These are phyloP conservation scores for Platichthys stellatus DNA, from an alignment of 2,113 vertebrate species.

Conservation along the genomic window DNA sequence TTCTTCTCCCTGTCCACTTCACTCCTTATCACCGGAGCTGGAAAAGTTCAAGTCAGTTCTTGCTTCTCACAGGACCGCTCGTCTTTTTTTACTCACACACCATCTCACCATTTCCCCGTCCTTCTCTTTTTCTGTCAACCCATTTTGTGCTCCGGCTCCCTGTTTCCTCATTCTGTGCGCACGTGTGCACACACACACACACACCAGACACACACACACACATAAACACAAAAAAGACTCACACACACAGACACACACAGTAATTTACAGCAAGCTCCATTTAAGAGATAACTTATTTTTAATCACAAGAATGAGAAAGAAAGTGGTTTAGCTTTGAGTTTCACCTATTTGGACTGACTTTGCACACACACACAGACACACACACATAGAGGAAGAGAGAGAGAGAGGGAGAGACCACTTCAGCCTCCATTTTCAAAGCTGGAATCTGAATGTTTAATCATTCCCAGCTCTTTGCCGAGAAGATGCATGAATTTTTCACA, in stretches of 20 bases:
- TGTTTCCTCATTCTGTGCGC: conserved; percentile 13
- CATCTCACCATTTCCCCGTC: conserved; percentile 1
- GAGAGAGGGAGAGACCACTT: conserved; percentile 35
- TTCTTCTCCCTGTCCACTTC: conserved; percentile 11
- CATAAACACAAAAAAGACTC: not conserved
- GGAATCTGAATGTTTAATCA: conserved; percentile 80
- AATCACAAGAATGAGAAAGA: not conserved
- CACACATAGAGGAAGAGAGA: not conserved
- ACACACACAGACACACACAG: not conserved
- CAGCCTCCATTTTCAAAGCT: conserved; percentile 70
- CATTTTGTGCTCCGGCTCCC: conserved; percentile 16
- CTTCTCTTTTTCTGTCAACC: conserved; percentile 20
- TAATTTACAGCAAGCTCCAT: not conserved
- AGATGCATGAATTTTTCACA: conserved; percentile 76
- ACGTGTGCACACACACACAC: not conserved
- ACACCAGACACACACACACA: not conserved
- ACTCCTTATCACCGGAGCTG: conserved; percentile 13
- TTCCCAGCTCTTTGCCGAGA: conserved; percentile 68
- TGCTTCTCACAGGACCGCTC: not conserved
- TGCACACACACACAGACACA: not conserved
- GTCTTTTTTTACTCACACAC: conserved; percentile 4
- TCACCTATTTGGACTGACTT: not conserved
- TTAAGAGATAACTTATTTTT: conserved; percentile 14
- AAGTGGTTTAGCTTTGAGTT: conserved; percentile 1
- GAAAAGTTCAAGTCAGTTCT: conserved; percentile 34